phyloP scores from a whole-genome alignment of 2,888 invertebrate species.

The Dendrolimus houi region DNA sequence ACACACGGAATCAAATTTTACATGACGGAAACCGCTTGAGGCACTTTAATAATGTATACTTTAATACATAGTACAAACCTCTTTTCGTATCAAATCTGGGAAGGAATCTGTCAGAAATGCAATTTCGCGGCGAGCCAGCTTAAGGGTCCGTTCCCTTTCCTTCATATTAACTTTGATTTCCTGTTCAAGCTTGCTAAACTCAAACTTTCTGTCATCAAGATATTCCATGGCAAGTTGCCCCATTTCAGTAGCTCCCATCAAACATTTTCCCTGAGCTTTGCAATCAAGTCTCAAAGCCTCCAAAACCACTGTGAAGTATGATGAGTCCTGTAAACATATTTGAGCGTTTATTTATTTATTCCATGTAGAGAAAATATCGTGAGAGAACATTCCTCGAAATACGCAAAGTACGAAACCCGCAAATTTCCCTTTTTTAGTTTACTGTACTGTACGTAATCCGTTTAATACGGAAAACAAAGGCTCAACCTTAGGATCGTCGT shows the following conservation, averaged over 20 bases:
- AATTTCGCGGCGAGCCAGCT: conserved; percentile 62
- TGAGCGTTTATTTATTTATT: not conserved
- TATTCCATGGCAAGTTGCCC: conserved; percentile 82
- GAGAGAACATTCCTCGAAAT: too few relatives aligned
- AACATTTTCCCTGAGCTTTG: conserved; percentile 76
- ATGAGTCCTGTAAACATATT: conserved; percentile 69
- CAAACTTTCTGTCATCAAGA: conserved; percentile 77
- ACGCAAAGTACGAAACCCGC: too few relatives aligned
- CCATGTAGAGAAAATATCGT: too few relatives aligned
- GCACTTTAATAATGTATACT: too few relatives aligned
- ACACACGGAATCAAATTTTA: too few relatives aligned
- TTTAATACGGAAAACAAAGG: too few relatives aligned
- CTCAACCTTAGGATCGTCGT: too few relatives aligned
- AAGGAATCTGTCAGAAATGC: conserved; percentile 60
- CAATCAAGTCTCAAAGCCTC: conserved; percentile 76
- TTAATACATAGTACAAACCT: conserved; percentile 32
- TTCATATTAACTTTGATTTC: conserved; percentile 79
- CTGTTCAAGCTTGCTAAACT: conserved; percentile 75
- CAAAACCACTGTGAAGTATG: conserved; percentile 79
- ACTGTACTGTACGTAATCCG: too few relatives aligned
- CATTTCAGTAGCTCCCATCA: conserved; percentile 79
- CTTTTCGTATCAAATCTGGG: conserved; percentile 60
- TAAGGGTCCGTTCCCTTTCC: conserved; percentile 74
- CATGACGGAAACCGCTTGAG: too few relatives aligned
- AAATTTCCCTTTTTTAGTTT: too few relatives aligned